Percentiles rank a stretch among this genome's conserved stretches.
Evolutionary conservation across 2,888 invertebrate genomes (phyloP).

Genomic region (Tryphoninae sp.): DNA sequence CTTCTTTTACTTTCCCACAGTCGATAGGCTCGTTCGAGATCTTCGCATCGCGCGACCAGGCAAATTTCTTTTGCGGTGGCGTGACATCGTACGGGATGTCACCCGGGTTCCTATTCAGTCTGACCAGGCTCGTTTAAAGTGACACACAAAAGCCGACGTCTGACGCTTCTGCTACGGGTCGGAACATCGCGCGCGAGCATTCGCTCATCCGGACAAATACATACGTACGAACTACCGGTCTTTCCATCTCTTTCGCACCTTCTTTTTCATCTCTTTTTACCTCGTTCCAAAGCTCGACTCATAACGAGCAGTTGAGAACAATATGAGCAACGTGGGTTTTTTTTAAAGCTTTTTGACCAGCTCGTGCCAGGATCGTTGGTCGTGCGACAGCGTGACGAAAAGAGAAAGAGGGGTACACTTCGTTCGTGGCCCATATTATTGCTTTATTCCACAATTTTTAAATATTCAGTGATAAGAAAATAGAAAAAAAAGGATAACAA

Average conservation of each 20-base stretch:
- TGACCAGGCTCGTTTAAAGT: conserved; percentile 72
- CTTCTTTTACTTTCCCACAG: conserved; percentile 1
- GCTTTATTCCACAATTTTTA: conserved; percentile 18
- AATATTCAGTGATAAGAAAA: background rate
- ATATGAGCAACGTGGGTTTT: conserved; percentile 64
- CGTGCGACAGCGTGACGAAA: conserved; percentile 32
- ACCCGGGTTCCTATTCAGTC: conserved; percentile 68
- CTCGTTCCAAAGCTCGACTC: conserved; percentile 53
- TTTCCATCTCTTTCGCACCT: conserved; percentile 12
- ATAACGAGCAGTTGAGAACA: conserved; percentile 73
- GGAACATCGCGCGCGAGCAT: conserved; percentile 3
- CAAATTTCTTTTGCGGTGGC: conserved; percentile 61
- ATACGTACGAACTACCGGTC: conserved; percentile 67
- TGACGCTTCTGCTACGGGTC: conserved; percentile 34
- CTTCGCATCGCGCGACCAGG: conserved; percentile 25
- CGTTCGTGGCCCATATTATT: conserved; percentile 1
- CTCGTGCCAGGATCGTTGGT: conserved; percentile 49
- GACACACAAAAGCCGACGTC: conserved; percentile 72
- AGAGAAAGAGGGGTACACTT: background rate
- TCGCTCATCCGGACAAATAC: conserved; percentile 33
- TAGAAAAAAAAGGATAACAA: conserved; percentile 4
- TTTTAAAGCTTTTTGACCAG: conserved; percentile 33
- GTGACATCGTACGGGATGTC: conserved; percentile 63
- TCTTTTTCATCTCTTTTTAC: conserved; percentile 7
- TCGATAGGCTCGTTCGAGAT: conserved; percentile 24